Base-by-base conservation (phyloP, 1,140 invertebrate genomes). In the Leptonema lineaticorne region DNA sequence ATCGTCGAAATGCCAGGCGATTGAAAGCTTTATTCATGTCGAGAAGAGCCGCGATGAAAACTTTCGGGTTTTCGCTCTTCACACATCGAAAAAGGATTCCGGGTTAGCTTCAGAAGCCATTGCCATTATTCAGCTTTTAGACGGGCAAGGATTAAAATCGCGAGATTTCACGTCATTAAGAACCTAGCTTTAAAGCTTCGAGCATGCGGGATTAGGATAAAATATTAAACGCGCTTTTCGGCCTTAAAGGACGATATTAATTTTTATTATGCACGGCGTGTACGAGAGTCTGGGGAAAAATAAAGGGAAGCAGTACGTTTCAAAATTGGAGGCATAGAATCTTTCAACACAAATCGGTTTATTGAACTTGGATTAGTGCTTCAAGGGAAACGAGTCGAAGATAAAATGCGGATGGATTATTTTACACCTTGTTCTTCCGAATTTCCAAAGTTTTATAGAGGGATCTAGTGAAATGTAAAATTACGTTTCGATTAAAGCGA, bases 151-250 rank as follows among this genome's bases (percentile, higher is more conserved):
- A 59, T 53, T 41, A 59, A 29, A 30, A 1, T 9, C 18, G 24
- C 50, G 50, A 53, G 18, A 20, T 18, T 53, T 53, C 50, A 24
- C 50, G 50, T 59, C 57, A 59, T 59, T 59, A 59, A 33, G 28
- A 22, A 29, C 14, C 9, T 14, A 28, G 53, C 57, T 59, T 59
- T 59, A 59, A 33, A 28, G 33, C 16, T 30, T 16, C 57, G n/a
- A 27, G 14, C 33, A 24, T 29, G 16, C n/a, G 1, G 28, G 57
- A 59, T 59, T 59, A 59, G 5, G 57, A 33, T 59, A 59, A 59
- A 59, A 18, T 41, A 59, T 41, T 33, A 16, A 59, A 30, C 16
- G 24, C 26, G 4, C 53, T 11, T 6, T 57, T 8, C 1, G 22
- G 50, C n/a, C 37, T 16, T 9, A 14, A 9, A 16, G 16, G 16